Evolutionary conservation across 2,888 invertebrate genomes (phyloP), one percentile per base, ranked within the genome.

Genomic region (Dasypogon diadema): DNA sequence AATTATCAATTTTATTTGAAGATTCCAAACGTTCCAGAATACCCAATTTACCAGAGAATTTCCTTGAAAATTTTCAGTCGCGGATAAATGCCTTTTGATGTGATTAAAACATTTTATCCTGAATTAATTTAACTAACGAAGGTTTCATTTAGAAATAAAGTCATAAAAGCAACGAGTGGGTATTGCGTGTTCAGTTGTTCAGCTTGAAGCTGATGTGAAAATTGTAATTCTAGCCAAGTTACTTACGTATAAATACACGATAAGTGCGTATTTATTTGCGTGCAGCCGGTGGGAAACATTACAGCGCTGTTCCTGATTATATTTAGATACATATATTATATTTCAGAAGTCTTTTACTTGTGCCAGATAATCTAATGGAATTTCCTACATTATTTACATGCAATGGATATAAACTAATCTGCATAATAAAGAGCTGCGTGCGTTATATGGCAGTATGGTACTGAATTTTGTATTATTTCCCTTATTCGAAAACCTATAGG

Each of bases 151-250:
- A 24, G 46, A 48, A 76, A 76, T 76, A 56, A 76, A 76, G 76
- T 68, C 48, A 74, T 76, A 76, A 76, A 76, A 74, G 76, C 76
- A 76, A 76, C 65, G 76, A 76, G 76, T 56, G 76, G 76, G 48
- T 73, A 68, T 76, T 56, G 74, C 76, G 76, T 76, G 76, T 68
- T 74, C 65, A 74, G 73, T 63, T n/a, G n/a, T n/a, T n/a, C n/a
- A n/a, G 30, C 30, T 26, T 65, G 65, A 56, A 73, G 42, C 56
- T 65, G 63, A 73, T 73, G 63, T 76, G 74, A 74, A 68, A 65
- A 58, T 76, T 65, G 68, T 74, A 74, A 74, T 74, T 76, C 55
- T 56, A 8, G 14, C n/a, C 2, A 30, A 21, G 46, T 48, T 65
- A 65, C 24, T 60, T 65, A 37, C 37, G 24, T 21, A 2, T 4